These are phyloP conservation scores for Drosophila histrio DNA, from an alignment of 2,888 invertebrate species.

Conservation along the genomic window DNA sequence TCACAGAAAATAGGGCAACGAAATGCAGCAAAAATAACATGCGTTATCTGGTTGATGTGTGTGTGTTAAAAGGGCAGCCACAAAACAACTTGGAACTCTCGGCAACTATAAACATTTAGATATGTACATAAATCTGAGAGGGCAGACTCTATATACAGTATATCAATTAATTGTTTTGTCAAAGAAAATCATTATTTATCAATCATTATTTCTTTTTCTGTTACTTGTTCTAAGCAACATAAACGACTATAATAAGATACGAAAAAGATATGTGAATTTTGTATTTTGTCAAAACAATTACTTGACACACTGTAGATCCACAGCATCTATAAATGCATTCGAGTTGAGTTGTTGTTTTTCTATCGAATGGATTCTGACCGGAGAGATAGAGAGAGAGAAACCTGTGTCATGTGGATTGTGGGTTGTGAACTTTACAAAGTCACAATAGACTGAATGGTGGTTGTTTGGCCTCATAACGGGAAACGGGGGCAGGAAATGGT, in stretches of 20 bases:
- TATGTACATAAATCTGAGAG: conserved; percentile 17
- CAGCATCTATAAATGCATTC: conserved; percentile 4
- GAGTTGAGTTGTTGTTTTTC: conserved; percentile 35
- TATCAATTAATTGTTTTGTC: neutral
- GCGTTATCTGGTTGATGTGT: conserved; percentile 44
- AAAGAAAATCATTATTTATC: neutral
- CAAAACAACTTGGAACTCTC: conserved; percentile 8
- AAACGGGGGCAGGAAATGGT: conserved; percentile 5
- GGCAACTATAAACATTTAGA: conserved; percentile 36
- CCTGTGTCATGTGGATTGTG: conserved; percentile 43
- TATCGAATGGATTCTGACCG: conserved; percentile 15
- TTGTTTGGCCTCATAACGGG: conserved; percentile 26
- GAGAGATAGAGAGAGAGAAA: conserved; percentile 2
- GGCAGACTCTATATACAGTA: neutral
- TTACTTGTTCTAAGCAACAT: too few relatives aligned
- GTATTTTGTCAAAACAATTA: neutral
- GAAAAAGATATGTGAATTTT: too few relatives aligned
- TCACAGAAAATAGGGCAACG: conserved; percentile 42
- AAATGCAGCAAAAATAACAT: too few relatives aligned
- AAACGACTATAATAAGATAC: too few relatives aligned
- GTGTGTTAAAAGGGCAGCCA: conserved; percentile 50
- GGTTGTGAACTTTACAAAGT: conserved; percentile 18
- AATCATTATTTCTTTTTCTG: too few relatives aligned
- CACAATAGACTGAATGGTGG: conserved; percentile 35
- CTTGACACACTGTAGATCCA: neutral